A percentile compares a stretch with the other conserved stretches of the same genome.
Conservation (phyloP, 2,113 vertebrate species). For the Passer montanus region DNA sequence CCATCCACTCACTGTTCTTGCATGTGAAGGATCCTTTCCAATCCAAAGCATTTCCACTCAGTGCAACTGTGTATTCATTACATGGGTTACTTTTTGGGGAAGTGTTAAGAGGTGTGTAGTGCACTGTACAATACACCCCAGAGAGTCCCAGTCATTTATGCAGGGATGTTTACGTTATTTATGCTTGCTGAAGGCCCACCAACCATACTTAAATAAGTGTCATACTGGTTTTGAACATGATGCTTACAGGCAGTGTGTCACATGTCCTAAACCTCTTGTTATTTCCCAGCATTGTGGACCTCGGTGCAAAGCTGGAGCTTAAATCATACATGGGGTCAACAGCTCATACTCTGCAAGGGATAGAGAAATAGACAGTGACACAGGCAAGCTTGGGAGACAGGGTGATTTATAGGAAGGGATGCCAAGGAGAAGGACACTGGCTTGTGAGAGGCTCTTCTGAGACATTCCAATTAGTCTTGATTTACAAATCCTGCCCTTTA, state of each 20-base stretch:
- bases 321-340: neutral
- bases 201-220: neutral
- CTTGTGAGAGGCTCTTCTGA: neutral
- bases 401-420: neutral
- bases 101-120: neutral
- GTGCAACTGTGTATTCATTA: neutral
- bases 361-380: neutral
- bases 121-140: neutral
- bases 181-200: neutral
- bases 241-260: neutral
- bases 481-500: slow-evolving; percentile 41
- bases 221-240: neutral
- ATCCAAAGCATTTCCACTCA: neutral
- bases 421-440: neutral
- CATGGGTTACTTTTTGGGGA: neutral
- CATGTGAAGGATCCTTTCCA: neutral
- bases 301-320: neutral
- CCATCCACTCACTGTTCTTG: neutral
- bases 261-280: neutral
- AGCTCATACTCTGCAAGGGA: neutral
- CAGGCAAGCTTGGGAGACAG: neutral
- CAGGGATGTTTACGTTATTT: neutral
- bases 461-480: slow-evolving; percentile 17
- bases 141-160: neutral
- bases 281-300: neutral